Conservation (phyloP, 2,888 invertebrate species). For the Lacanobia wlatinum region DNA sequence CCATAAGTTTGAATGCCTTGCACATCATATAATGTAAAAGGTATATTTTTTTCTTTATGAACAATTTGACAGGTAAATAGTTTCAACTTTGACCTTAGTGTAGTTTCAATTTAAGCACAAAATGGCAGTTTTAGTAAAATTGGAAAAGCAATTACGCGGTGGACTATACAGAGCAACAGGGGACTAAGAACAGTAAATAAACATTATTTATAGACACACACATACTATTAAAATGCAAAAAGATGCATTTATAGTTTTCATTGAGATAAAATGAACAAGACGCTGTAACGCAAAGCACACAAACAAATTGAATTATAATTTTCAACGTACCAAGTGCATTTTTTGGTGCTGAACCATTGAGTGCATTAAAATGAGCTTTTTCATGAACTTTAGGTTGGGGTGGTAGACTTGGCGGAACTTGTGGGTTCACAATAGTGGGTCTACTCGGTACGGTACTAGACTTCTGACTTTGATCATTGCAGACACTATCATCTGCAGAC, state of each 20-base stretch:
- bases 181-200: not conserved
- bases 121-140: not conserved
- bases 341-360: constrained; percentile 87
- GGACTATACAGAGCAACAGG: not conserved
- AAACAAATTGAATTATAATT: constrained; percentile 61
- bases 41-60: not conserved
- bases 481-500: constrained; percentile 88
- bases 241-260: not conserved
- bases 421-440: constrained; percentile 77
- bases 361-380: constrained; percentile 81
- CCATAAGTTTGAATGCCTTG: not conserved
- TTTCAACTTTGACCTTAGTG: not conserved
- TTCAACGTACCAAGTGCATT: constrained; percentile 85
- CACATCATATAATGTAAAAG: not conserved
- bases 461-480: constrained; percentile 85
- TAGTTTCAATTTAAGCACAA: not conserved
- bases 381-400: constrained; percentile 83
- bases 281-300: constrained; percentile 46
- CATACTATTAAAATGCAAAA: constrained; percentile 12
- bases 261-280: not conserved
- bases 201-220: constrained; percentile 1
- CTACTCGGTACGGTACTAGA: constrained; percentile 80
- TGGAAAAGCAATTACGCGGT: not conserved
- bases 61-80: too few relatives aligned
- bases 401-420: constrained; percentile 64